Percentiles rank a stretch among this genome's conserved stretches.
Conservation (phyloP, 2,888 invertebrate species). For the Osmoderma eremita region DNA sequence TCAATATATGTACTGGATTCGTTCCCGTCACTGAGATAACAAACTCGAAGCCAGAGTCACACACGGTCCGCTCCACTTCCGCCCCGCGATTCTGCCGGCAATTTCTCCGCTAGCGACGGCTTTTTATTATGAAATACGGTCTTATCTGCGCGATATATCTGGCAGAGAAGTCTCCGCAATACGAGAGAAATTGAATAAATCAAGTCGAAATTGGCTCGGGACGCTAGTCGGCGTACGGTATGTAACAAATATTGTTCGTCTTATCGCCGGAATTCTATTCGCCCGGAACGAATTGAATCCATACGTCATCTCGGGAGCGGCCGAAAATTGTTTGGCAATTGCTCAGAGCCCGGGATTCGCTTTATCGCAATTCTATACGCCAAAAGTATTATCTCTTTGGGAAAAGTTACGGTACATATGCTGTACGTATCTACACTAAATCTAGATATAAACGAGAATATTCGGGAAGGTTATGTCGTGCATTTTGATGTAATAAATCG, state of each 20-base stretch:
- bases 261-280: conserved; percentile 62
- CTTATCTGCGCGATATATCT: conserved; percentile 60
- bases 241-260: conserved; percentile 39
- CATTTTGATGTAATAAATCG: too few species aligned
- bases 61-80: too few species aligned
- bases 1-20: too few species aligned
- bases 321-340: conserved; percentile 36
- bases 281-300: conserved; percentile 62
- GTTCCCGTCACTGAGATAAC: too few species aligned
- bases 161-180: conserved; percentile 38
- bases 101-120: neutral
- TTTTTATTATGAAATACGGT: conserved; percentile 50
- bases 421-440: neutral
- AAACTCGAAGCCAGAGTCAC: too few species aligned
- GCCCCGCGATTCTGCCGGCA: too few species aligned
- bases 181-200: conserved; percentile 40
- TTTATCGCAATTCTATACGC: neutral
- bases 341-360: neutral
- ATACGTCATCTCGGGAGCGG: conserved; percentile 59
- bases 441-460: too few species aligned
- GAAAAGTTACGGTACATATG: neutral
- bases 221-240: neutral
- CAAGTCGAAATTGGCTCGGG: conserved; percentile 12
- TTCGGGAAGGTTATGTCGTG: too few species aligned
- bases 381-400: neutral